Conservation (phyloP, 2,113 vertebrate species). For the Oenanthe melanoleuca region DNA sequence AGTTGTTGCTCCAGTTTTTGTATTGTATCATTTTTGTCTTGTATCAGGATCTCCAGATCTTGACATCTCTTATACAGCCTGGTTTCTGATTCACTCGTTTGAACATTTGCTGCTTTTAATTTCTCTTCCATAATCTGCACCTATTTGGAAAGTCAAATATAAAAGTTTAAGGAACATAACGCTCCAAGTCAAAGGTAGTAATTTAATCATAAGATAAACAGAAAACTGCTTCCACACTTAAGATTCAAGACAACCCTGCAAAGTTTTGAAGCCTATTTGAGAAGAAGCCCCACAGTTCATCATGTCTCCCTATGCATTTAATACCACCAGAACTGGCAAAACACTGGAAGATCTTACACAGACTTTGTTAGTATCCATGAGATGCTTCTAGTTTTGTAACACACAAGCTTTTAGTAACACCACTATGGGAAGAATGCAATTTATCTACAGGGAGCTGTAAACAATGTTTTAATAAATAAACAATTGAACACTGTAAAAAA, state of each 20-base stretch:
- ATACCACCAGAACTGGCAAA: background rate
- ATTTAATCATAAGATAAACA: background rate
- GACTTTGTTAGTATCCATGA: background rate
- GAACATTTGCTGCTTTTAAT: slow-evolving; percentile 87
- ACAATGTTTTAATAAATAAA: background rate
- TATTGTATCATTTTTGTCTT: slow-evolving; percentile 90
- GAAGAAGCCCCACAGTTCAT: background rate
- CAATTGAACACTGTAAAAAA: background rate
- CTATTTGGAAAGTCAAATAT: slow-evolving; percentile 72
- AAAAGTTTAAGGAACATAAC: background rate
- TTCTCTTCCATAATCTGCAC: slow-evolving; percentile 97
- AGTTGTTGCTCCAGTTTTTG: slow-evolving; percentile 88
- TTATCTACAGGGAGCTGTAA: background rate
- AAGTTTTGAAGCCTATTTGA: background rate
- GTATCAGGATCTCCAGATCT: slow-evolving; percentile 85
- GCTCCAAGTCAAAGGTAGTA: background rate
- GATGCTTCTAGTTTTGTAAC: background rate
- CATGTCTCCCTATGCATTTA: background rate
- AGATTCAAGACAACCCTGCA: background rate
- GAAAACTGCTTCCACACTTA: background rate
- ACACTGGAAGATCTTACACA: background rate
- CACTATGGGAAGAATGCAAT: background rate
- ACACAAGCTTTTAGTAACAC: background rate
- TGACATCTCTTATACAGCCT: slow-evolving; percentile 88
- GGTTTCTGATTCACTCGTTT: slow-evolving; percentile 87